Conservation (phyloP, 2,797 vertebrate genomes). For the Microctenopoma steveboyesi region DNA sequence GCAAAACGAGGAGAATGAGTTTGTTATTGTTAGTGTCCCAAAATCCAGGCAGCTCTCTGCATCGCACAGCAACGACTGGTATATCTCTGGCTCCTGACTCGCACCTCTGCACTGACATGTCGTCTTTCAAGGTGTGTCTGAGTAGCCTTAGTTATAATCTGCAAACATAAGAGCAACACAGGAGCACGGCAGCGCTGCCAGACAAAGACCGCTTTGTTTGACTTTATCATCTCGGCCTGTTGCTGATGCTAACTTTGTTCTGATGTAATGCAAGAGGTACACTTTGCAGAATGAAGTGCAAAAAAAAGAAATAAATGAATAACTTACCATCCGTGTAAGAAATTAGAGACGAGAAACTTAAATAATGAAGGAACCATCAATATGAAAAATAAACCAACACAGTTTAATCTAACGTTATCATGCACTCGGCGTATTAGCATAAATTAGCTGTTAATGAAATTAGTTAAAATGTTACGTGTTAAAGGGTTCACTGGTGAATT, state of each 20-base stretch:
- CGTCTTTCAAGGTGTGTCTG: conserved; percentile 58
- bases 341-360: no score
- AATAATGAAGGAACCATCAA: no score
- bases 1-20: conserved; percentile 54
- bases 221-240: conserved; percentile 22
- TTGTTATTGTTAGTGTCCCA: conserved; percentile 59
- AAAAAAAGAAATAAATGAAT: not conserved
- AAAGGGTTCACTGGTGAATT: no score
- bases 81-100: conserved; percentile 32
- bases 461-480: no score
- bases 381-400: no score
- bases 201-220: conserved; percentile 44
- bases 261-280: conserved; percentile 52
- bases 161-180: conserved; percentile 23
- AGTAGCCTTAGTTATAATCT: conserved; percentile 27
- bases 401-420: no score
- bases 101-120: conserved; percentile 34
- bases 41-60: conserved; percentile 4
- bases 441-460: no score
- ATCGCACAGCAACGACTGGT: conserved; percentile 31
- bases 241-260: conserved; percentile 18
- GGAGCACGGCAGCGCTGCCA: not conserved
- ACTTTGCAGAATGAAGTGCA: conserved; percentile 21
- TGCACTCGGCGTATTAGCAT: no score
- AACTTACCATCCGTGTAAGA: no score